Evolutionary conservation across 2,797 vertebrate species (phyloP).

Genomic region (Lepidocolaptes lacrymiger): DNA sequence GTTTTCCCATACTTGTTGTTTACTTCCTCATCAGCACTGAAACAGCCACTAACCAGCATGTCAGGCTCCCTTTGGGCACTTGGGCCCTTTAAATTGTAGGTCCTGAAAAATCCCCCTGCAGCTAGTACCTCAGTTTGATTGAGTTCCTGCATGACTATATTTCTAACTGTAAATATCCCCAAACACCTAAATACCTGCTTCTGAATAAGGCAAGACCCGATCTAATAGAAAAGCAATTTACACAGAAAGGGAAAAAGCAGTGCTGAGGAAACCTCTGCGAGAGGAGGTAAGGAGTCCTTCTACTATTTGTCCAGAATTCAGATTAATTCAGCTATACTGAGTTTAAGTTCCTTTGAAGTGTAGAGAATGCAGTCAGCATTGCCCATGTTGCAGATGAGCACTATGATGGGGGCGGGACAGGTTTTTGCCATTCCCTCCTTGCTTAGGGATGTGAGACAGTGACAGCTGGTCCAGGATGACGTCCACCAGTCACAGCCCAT

Average conservation of each 20-base stretch:
- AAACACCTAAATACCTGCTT: not conserved
- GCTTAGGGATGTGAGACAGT: not conserved
- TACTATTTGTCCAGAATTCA: not conserved
- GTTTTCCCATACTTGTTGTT: not conserved
- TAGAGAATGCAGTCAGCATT: not conserved
- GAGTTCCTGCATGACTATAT: not conserved
- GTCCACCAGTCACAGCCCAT: rapidly evolving
- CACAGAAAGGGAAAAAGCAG: rapidly evolving
- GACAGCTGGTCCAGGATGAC: not conserved
- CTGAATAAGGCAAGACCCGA: not conserved
- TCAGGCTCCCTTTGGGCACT: not conserved
- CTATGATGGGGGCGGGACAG: not conserved
- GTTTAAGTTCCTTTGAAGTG: not conserved
- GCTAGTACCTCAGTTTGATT: not conserved
- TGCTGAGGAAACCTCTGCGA: not conserved
- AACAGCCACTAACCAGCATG: not conserved
- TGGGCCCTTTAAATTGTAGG: not conserved
- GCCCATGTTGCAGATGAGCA: not conserved
- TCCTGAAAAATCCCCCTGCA: not conserved
- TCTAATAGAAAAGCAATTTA: not conserved
- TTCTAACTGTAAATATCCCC: not conserved
- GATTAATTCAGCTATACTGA: not conserved
- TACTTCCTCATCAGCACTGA: not conserved
- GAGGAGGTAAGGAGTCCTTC: not conserved
- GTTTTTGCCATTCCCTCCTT: not conserved